Base-by-base conservation (phyloP, 2,113 vertebrate genomes). In the Muscicapa adusta region DNA sequence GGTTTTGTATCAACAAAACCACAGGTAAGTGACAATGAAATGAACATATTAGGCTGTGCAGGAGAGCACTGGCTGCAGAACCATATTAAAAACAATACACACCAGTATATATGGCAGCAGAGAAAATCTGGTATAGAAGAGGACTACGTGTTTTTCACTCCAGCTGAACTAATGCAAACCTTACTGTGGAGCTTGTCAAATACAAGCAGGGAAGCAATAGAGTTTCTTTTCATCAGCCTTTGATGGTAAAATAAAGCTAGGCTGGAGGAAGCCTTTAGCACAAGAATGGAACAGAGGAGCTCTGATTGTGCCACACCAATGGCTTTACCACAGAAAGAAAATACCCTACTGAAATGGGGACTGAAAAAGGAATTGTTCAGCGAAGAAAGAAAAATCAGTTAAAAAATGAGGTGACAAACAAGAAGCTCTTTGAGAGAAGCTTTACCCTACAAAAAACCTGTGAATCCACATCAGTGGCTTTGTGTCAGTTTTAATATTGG, bases 1-100 rank as follows among this genome's bases (percentile, higher is more conserved):
- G 74, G 72, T 93, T 96, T 94, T 88, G 19, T 81, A 92, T 76
- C 89, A 94, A 94, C 72, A 95, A 95, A 96, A 94, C 86, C 60
- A 87, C 91, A 93, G 67, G 82, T 80, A 91, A 95, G 61, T 45
- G 82, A 56, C 82, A 87, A 87, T 4, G 25, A 91, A 94, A 85
- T 51, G 73, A 91, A 91, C 89, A 65, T 42, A 24, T 38, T 47
- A 74, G 68, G 62, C 78, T 63, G 45, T 5, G 9, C 5, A 5
- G 65, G 45, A 88, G 34, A 91, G 50, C 2, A 2, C 36, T 33
- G 43, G 47, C 79, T 87, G 54, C 66, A 86, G 79, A 90, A 84
- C 40, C 68, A 57, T 4, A 14, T 43, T 34, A 54, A 60, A 91
- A 88, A 18, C 33, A 63, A 70, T 18, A 73, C 11, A 80, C 33